Evolutionary conservation across 2,113 vertebrate species (phyloP), one percentile per base, ranked within the genome.

Genomic region (Plestiodon gilberti): DNA sequence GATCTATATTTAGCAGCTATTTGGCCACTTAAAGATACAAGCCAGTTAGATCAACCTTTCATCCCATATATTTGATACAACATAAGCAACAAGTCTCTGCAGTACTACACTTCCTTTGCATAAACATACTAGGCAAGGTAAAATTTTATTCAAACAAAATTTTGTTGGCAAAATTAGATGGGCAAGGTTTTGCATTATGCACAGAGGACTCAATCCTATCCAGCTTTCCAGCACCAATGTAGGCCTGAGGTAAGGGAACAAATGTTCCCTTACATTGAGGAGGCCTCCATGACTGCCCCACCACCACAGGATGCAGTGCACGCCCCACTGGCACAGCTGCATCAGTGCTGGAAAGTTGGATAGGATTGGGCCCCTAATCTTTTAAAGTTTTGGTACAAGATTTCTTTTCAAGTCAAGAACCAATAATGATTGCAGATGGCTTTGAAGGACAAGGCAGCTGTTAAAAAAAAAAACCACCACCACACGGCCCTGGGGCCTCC

Each of bases 1-100:
- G 13, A 83, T 85, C 88, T 95, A 93, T 93, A 93, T 92, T 0
- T 25, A 91, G 90, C 89, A 91, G 89, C 17, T 30, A 0, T 75
- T 61, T 78, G 82, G 84, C 83, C 87, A 88, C 83, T 3, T 81
- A 84, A 48, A 88, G 85, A 78, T 30, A 61, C 0, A 3, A 83
- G 89, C 86, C 87, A 93, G 90, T 76, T 73, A 43, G 86, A 1
- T 62, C 64, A 33, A 85, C 85, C 75, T 69, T 22, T 78, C 64
- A 90, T 85, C 78, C 35, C 82, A 90, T 87, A 48, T 0, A 0
- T 86, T 52, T 20, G 79, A 84, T 90, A 83, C 70, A 48, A 70
- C 74, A 28, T 0, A 0, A 94, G 91, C 88, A 86, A 86, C 48
- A 57, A 57, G 81, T 55, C 9, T 82, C 88, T 64, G 35, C 22